Conservation (phyloP, 2,113 vertebrate genomes). For the Grammomys dolichurus region DNA sequence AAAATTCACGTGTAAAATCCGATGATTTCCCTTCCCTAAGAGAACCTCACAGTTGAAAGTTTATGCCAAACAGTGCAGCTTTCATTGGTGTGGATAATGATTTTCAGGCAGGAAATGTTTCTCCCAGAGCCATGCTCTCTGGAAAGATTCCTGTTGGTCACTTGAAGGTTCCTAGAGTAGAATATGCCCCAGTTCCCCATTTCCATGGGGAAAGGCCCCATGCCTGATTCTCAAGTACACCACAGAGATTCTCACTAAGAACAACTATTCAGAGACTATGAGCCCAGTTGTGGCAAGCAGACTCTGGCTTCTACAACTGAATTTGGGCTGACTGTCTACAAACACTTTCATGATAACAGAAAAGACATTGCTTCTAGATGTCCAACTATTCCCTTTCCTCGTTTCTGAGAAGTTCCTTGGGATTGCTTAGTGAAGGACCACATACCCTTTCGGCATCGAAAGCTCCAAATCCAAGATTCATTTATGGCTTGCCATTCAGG, state of each 20-base stretch:
- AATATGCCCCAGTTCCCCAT: neutral
- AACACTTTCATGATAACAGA: neutral
- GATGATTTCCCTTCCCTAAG: neutral
- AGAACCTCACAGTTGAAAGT: neutral
- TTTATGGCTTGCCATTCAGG: neutral
- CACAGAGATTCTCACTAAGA: neutral
- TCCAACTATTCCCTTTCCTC: neutral
- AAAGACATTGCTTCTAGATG: conserved; percentile 6
- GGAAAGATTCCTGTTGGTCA: neutral
- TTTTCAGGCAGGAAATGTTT: conserved; percentile 45
- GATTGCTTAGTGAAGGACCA: neutral
- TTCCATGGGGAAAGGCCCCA: neutral
- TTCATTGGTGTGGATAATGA: conserved; percentile 51
- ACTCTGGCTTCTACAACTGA: neutral
- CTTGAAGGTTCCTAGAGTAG: neutral
- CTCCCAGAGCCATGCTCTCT: conserved; percentile 15
- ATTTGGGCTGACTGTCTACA: neutral
- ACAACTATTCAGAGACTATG: neutral
- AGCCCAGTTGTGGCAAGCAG: neutral
- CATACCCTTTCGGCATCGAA: neutral
- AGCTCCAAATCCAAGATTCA: neutral
- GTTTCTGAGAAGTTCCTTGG: neutral
- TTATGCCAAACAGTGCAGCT: neutral
- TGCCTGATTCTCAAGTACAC: neutral
- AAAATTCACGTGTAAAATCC: neutral